phyloP scores from a whole-genome alignment of 2,888 invertebrate species.

The Caenorhabditis japonica region DNA sequence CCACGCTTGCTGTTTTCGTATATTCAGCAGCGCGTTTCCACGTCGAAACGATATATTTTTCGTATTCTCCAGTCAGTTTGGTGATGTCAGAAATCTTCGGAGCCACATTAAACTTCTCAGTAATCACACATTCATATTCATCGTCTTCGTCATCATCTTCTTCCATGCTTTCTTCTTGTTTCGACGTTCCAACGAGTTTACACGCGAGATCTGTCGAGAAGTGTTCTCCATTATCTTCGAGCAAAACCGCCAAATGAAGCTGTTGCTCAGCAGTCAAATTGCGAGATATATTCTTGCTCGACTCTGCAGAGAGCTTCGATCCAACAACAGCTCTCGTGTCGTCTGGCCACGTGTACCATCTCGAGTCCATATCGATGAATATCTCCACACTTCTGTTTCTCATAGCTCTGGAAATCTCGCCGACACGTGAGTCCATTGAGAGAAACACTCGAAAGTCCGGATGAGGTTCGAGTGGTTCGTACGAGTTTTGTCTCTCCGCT shows the following conservation, averaged over 20 bases:
- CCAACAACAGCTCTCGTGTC: slow-evolving; percentile 38
- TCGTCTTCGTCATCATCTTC: slow-evolving; percentile 26
- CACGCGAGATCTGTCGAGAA: slow-evolving; percentile 46
- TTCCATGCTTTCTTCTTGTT: slow-evolving; percentile 26
- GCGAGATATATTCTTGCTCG: slow-evolving; percentile 10
- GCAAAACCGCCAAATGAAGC: slow-evolving; percentile 50
- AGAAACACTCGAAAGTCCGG: slow-evolving; percentile 92
- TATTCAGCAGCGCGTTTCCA: slow-evolving; percentile 30
- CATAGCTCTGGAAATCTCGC: slow-evolving; percentile 98
- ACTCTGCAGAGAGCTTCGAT: slow-evolving; percentile 12
- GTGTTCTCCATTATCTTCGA: slow-evolving; percentile 34
- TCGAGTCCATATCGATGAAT: slow-evolving; percentile 79
- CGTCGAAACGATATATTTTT: slow-evolving; percentile 24
- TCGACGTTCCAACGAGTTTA: slow-evolving; percentile 29
- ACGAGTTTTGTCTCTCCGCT: slow-evolving; percentile 87
- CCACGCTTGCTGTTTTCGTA: slow-evolving; percentile 21
- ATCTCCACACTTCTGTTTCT: slow-evolving; percentile 96
- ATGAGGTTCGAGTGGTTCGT: slow-evolving; percentile 86
- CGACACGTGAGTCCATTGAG: slow-evolving; percentile 93
- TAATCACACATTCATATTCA: slow-evolving; percentile 5
- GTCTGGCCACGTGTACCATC: slow-evolving; percentile 46
- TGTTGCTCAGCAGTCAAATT: slow-evolving; percentile 36
- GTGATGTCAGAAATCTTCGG: slow-evolving; percentile 6
- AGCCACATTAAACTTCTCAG: not conserved
- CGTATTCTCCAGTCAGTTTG: slow-evolving; percentile 21